A percentile compares a stretch with the other conserved stretches of the same genome.
phyloP scores from a whole-genome alignment of 1,140 invertebrate species.

The Prorops nasuta region DNA sequence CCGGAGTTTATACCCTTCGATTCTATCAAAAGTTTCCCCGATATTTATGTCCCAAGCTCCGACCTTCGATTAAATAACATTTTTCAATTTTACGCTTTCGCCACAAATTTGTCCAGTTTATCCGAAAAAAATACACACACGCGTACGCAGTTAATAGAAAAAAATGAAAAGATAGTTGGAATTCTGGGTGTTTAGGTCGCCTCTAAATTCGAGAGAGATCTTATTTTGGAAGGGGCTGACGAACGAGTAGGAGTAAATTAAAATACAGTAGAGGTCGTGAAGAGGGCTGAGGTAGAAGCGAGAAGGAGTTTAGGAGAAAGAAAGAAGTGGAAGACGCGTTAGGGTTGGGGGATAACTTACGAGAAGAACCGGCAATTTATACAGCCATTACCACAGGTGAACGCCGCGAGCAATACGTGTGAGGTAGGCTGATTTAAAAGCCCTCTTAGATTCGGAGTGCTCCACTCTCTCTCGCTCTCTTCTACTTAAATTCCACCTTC shows the following conservation, averaged over 20 bases:
- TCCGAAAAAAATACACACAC: no score
- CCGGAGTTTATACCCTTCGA: no score
- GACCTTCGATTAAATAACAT: no score
- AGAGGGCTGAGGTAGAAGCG: neutral
- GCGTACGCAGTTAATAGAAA: no score
- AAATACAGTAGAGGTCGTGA: neutral
- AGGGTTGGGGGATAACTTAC: neutral
- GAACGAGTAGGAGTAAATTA: constrained; percentile 14
- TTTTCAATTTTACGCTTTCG: no score
- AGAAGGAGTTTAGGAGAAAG: neutral
- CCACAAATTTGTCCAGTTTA: no score
- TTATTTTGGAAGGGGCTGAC: no score
- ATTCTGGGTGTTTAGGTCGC: no score
- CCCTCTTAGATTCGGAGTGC: constrained; percentile 27
- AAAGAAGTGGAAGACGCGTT: constrained; percentile 9
- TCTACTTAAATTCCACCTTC: constrained; percentile 1
- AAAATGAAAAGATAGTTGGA: no score
- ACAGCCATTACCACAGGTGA: constrained; percentile 35
- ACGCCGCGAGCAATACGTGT: constrained; percentile 31
- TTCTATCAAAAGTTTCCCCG: no score
- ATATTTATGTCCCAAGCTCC: no score
- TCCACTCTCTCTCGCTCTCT: constrained; percentile 3
- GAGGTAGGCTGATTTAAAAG: constrained; percentile 30
- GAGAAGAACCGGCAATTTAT: constrained; percentile 24
- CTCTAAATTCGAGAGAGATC: no score